Evolutionary conservation across 2,888 invertebrate genomes (phyloP).

Genomic region (Axea sp.): DNA sequence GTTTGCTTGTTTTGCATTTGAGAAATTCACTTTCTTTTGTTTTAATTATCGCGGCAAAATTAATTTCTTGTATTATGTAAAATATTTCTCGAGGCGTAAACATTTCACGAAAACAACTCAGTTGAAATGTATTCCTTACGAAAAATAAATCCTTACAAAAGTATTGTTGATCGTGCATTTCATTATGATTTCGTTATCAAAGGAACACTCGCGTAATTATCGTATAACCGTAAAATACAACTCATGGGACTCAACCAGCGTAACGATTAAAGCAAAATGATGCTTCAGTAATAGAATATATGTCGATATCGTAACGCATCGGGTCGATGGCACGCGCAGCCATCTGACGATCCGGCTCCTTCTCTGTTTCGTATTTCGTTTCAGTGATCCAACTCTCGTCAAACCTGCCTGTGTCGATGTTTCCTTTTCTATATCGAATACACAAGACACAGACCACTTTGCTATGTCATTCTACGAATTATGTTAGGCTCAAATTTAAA

Average conservation of each 20-base stretch:
- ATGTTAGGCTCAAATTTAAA: constrained; percentile 8
- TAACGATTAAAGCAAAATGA: constrained; percentile 3
- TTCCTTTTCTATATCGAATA: constrained; percentile 47
- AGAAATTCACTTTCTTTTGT: constrained; percentile 20
- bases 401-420: constrained; percentile 35
- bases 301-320: constrained; percentile 11
- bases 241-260: neutral
- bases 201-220: too few relatives aligned
- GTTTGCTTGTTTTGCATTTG: constrained; percentile 26
- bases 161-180: too few relatives aligned
- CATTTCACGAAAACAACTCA: too few relatives aligned
- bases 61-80: neutral
- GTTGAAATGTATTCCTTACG: too few relatives aligned
- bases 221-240: neutral
- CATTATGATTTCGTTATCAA: too few relatives aligned
- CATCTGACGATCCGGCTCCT: constrained; percentile 35
- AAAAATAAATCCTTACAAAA: too few relatives aligned
- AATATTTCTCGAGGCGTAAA: too few relatives aligned
- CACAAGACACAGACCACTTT: constrained; percentile 19
- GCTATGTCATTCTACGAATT: constrained; percentile 17
- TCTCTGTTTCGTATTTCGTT: constrained; percentile 28
- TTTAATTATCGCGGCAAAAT: constrained; percentile 12
- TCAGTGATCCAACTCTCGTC: constrained; percentile 42
- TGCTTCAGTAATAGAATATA: constrained; percentile 15
- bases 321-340: constrained; percentile 40